phyloP scores from a whole-genome alignment of 2,888 invertebrate genomes.

The Molanna angustata region DNA sequence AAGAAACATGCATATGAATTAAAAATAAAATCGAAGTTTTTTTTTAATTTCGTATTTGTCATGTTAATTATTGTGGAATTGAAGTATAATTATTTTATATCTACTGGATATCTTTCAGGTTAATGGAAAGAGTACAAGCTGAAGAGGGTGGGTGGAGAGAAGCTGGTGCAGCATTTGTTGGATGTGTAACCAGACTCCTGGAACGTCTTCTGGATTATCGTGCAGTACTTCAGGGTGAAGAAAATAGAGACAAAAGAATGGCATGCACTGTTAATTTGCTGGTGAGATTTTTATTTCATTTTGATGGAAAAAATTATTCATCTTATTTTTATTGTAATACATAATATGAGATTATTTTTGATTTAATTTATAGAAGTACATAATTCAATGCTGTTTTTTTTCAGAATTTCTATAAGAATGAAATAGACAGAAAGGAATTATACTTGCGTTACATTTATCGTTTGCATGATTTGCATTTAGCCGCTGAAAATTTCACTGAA shows the following conservation, averaged over 20 bases:
- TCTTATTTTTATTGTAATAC: background rate
- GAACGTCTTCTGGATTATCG: slow-evolving; percentile 91
- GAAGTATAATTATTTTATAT: no score
- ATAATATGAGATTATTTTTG: background rate
- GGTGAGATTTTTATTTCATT: slow-evolving; percentile 48
- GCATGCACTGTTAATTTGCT: slow-evolving; percentile 93
- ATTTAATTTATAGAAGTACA: background rate
- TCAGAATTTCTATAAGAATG: slow-evolving; percentile 94
- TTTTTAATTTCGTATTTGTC: no score
- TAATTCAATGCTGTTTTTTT: slow-evolving; percentile 30
- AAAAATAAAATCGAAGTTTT: no score
- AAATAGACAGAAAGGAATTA: slow-evolving; percentile 94
- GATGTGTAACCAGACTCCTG: slow-evolving; percentile 83
- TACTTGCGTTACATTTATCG: slow-evolving; percentile 94
- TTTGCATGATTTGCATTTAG: slow-evolving; percentile 86
- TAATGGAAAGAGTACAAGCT: slow-evolving; percentile 80
- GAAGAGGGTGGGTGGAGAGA: slow-evolving; percentile 88
- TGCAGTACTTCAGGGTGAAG: slow-evolving; percentile 92
- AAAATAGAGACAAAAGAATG: slow-evolving; percentile 93
- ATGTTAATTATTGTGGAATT: no score
- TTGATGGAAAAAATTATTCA: no score
- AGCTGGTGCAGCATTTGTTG: slow-evolving; percentile 88
- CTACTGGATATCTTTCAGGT: slow-evolving; percentile 51
- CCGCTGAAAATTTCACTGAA: slow-evolving; percentile 90
- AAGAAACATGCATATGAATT: no score